These are phyloP conservation scores for Bombus superbus DNA, from an alignment of 1,140 invertebrate species.

Conservation along the genomic window DNA sequence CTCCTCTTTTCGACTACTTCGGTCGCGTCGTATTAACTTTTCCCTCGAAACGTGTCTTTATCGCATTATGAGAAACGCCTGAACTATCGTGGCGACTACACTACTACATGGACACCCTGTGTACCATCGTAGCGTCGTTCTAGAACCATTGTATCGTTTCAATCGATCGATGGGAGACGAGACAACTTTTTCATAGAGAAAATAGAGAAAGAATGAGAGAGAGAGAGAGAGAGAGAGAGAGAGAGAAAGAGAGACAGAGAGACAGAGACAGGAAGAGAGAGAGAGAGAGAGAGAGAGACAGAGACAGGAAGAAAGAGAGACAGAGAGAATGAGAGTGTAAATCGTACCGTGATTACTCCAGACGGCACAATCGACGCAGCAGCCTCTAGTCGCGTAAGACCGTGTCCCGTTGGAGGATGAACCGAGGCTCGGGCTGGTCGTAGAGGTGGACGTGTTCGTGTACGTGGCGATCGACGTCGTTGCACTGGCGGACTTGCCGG, in stretches of 20 bases:
- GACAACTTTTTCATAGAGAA: background rate
- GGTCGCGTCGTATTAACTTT: no score
- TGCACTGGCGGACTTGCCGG: conserved; percentile 66
- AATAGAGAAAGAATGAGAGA: background rate
- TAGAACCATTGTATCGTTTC: background rate
- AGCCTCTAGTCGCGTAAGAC: conserved; percentile 77
- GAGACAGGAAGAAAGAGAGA: conserved; percentile 11
- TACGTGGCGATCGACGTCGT: conserved; percentile 68
- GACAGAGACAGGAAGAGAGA: background rate
- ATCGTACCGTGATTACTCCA: conserved; percentile 81
- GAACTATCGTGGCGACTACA: no score
- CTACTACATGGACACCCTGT: no score
- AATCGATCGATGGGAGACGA: background rate
- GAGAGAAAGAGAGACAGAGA: background rate
- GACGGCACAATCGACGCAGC: conserved; percentile 79
- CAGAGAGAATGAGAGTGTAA: conserved; percentile 20
- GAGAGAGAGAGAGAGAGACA: background rate
- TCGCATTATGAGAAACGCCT: no score
- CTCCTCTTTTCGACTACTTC: no score
- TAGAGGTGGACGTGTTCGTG: conserved; percentile 72
- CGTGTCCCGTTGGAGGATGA: conserved; percentile 77
- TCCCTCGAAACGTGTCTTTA: no score
- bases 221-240: background rate
- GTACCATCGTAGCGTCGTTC: no score
- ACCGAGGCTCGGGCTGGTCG: conserved; percentile 75